These are phyloP conservation scores for Melieria picta DNA, from an alignment of 2,888 invertebrate genomes.

Conservation along the genomic window DNA sequence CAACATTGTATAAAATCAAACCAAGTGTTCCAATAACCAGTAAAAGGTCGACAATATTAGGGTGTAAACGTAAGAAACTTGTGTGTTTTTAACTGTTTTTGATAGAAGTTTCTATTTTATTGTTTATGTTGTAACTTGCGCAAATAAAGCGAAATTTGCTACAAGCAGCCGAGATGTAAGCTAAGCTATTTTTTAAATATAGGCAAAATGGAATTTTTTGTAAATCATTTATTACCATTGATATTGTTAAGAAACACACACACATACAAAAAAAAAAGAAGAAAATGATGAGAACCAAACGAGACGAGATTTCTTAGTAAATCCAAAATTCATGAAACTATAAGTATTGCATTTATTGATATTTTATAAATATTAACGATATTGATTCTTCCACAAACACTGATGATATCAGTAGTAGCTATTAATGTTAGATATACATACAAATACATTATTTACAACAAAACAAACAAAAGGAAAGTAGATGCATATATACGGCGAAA, in stretches of 20 bases:
- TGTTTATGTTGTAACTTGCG: too few relatives aligned
- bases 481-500: neutral
- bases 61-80: too few relatives aligned
- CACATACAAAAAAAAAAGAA: constrained; percentile 6
- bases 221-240: constrained; percentile 8
- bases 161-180: neutral
- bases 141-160: too few relatives aligned
- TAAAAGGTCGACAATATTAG: constrained; percentile 6
- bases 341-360: constrained; percentile 3
- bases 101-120: too few relatives aligned
- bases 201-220: constrained; percentile 3
- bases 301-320: neutral
- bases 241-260: neutral
- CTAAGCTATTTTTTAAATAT: constrained; percentile 1
- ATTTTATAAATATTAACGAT: constrained; percentile 19
- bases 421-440: constrained; percentile 12
- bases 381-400: constrained; percentile 27
- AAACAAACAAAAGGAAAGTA: too few relatives aligned
- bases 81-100: too few relatives aligned
- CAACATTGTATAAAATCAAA: neutral
- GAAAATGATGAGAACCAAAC: neutral
- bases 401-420: constrained; percentile 26
- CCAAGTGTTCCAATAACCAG: constrained; percentile 6
- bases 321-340: constrained; percentile 12
- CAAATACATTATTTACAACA: neutral